Conservation (phyloP, 2,888 invertebrate genomes). For the Stenolophus ochropezus region DNA sequence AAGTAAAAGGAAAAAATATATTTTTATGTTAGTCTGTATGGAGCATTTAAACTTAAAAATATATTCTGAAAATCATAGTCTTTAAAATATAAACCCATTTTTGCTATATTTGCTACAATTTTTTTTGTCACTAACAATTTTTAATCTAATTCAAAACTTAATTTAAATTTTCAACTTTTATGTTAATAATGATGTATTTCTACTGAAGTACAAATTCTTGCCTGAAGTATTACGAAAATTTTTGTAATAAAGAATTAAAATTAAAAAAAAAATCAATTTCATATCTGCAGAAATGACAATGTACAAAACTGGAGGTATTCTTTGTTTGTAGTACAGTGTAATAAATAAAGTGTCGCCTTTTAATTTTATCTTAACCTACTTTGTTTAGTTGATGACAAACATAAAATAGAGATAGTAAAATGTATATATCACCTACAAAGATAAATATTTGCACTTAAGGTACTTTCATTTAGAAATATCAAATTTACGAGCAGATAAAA, state of each 20-base stretch:
- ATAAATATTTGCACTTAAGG: conserved; percentile 27
- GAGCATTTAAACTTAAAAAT: too few relatives aligned
- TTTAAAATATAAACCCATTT: too few relatives aligned
- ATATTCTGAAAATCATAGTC: too few relatives aligned
- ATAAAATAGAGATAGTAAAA: conserved; percentile 28
- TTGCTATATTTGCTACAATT: too few relatives aligned
- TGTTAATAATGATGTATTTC: too few relatives aligned
- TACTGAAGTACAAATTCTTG: too few relatives aligned
- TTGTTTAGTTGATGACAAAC: neutral
- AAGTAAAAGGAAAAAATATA: too few relatives aligned
- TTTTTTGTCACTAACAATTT: too few relatives aligned
- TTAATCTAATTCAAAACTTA: too few relatives aligned
- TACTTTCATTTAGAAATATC: conserved; percentile 35
- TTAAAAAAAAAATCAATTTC: neutral
- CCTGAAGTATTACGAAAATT: neutral
- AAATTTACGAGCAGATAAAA: conserved; percentile 32
- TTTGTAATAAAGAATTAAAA: neutral
- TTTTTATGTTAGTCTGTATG: too few relatives aligned
- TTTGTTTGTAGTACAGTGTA: neutral
- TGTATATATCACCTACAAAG: conserved; percentile 21
- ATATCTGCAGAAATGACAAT: neutral
- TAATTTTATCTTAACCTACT: conserved; percentile 27
- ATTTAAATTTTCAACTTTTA: too few relatives aligned
- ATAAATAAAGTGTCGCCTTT: conserved; percentile 4
- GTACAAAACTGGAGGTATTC: neutral